These are phyloP conservation scores for Hyppa rectilinea DNA, from an alignment of 2,888 invertebrate genomes.

Conservation along the genomic window DNA sequence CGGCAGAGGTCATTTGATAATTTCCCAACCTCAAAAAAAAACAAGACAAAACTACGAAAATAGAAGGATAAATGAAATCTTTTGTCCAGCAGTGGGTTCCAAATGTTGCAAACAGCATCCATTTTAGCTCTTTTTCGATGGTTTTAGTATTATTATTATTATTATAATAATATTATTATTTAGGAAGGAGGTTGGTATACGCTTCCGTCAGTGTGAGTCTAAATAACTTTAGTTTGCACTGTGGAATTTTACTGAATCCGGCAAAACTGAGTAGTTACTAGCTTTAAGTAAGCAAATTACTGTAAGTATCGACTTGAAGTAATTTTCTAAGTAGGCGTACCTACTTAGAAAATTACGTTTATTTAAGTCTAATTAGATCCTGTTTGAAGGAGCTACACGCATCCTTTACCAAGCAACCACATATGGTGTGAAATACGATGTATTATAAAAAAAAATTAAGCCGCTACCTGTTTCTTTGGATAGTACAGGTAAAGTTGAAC, in stretches of 20 bases:
- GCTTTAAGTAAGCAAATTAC: conserved; percentile 38
- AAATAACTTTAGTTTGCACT: not conserved
- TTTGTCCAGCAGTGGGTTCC: not conserved
- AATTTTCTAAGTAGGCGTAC: conserved; percentile 20
- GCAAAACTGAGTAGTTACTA: conserved; percentile 23
- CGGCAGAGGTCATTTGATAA: no score
- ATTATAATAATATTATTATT: no score
- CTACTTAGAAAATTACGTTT: no score
- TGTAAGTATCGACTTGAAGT: conserved; percentile 17
- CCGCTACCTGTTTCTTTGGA: conserved; percentile 43
- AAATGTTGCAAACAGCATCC: no score
- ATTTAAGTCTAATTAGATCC: conserved; percentile 41
- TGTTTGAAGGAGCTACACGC: conserved; percentile 24
- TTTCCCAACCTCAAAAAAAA: no score
- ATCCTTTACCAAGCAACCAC: conserved; percentile 12
- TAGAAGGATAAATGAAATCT: not conserved
- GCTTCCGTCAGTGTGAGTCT: not conserved
- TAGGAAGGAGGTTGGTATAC: no score
- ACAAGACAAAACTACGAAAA: no score
- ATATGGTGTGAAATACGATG: not conserved
- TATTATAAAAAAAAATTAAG: conserved; percentile 12
- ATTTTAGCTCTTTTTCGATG: not conserved
- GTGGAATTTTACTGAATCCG: conserved; percentile 27
- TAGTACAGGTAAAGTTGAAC: conserved; percentile 17
- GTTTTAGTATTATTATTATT: no score